phyloP scores from a whole-genome alignment of 37 sponge, comb jelly and placozoan genomes.

The Geodia barretti region DNA sequence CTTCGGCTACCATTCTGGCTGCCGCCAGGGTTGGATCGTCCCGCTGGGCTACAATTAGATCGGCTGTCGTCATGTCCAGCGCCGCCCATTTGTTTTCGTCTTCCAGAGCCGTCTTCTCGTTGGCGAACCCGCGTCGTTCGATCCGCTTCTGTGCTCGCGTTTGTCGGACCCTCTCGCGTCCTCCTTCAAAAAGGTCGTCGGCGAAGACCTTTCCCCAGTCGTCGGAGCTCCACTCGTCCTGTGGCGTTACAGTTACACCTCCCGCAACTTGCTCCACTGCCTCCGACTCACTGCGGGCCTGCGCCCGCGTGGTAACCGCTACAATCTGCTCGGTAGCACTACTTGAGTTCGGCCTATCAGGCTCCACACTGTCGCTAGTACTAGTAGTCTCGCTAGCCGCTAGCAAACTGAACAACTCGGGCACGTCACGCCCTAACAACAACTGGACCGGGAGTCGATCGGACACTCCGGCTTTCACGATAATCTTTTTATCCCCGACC shows the following conservation, averaged over 20 bases:
- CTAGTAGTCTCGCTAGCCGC: background rate
- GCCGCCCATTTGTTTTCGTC: too few relatives aligned
- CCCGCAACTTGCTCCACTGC: too few relatives aligned
- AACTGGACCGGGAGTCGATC: conserved; percentile 29
- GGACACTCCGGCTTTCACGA: conserved; percentile 40
- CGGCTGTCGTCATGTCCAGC: conserved; percentile 19
- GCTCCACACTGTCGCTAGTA: too few relatives aligned
- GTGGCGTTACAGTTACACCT: too few relatives aligned
- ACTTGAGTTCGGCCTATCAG: background rate
- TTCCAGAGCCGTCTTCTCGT: too few relatives aligned
- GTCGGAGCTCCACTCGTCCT: too few relatives aligned
- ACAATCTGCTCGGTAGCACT: background rate
- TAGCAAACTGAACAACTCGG: background rate
- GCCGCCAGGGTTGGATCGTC: conserved; percentile 22
- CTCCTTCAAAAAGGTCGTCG: background rate
- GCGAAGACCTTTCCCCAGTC: too few relatives aligned
- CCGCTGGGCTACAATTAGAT: conserved; percentile 22
- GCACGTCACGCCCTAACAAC: conserved; percentile 50
- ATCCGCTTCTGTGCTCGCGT: too few relatives aligned
- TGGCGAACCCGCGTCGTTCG: too few relatives aligned
- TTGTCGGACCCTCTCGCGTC: background rate
- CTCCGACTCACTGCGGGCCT: too few relatives aligned
- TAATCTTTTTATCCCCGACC: background rate
- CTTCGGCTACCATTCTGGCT: background rate
- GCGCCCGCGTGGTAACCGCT: too few relatives aligned